Evolutionary conservation across 2,797 vertebrate species (phyloP).

Genomic region (Oryzias dopingdopingensis): DNA sequence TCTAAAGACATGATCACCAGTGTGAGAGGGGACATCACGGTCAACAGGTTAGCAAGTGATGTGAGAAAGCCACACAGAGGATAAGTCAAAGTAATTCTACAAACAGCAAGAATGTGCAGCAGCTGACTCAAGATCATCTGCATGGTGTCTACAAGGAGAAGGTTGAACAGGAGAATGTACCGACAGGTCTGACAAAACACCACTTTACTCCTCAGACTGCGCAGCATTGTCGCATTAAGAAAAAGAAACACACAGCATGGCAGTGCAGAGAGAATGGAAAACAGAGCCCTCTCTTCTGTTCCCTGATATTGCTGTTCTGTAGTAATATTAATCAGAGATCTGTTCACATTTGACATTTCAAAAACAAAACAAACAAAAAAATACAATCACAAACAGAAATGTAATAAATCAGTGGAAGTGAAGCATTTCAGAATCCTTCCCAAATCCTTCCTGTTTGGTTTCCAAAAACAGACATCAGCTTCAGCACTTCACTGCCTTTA

Average conservation of each 20-base stretch:
- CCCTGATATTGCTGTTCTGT: not conserved
- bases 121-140: conserved; percentile 14
- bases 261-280: not conserved
- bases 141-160: conserved; percentile 9
- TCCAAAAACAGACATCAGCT: not conserved
- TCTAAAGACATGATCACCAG: conserved; percentile 74
- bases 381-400: not conserved
- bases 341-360: not conserved
- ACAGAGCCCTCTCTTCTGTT: not conserved
- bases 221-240: conserved; percentile 30
- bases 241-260: conserved; percentile 27
- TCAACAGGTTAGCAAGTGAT: conserved; percentile 12
- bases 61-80: conserved; percentile 41
- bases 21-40: conserved; percentile 52
- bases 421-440: not conserved
- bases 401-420: not conserved
- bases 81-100: conserved; percentile 17
- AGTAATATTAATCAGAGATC: not conserved
- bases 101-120: conserved; percentile 19
- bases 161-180: conserved; percentile 16
- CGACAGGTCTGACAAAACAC: conserved; percentile 51
- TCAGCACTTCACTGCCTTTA: too few species aligned
- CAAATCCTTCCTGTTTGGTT: not conserved
- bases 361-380: not conserved
- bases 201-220: conserved; percentile 46